Conservation (phyloP, 2,113 vertebrate species). For the Siniperca knerii region DNA sequence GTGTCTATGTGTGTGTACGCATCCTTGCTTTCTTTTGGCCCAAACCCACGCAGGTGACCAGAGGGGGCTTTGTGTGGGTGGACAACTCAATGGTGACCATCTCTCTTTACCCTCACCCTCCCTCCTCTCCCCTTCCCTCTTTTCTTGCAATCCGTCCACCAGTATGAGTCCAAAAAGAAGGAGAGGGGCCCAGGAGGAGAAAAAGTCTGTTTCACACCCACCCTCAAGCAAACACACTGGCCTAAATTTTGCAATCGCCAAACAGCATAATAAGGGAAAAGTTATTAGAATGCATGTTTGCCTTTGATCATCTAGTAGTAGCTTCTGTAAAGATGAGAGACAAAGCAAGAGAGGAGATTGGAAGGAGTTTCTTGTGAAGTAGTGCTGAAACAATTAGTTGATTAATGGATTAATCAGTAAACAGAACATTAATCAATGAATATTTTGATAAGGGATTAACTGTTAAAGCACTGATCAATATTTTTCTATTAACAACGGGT, state of each 20-base stretch:
- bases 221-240: constrained; percentile 31
- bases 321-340: not conserved
- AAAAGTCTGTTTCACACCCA: constrained; percentile 30
- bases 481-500: not conserved
- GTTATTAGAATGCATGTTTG: not conserved
- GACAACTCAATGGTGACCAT: constrained; percentile 78
- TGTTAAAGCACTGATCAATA: not conserved
- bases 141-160: constrained; percentile 52
- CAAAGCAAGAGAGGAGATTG: not conserved
- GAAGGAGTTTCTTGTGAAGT: not conserved
- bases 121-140: constrained; percentile 3
- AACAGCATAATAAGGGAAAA: not conserved
- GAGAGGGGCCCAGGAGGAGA: constrained; percentile 42
- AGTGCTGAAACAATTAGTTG: not conserved
- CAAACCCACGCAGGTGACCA: constrained; percentile 81
- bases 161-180: constrained; percentile 42
- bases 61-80: constrained; percentile 75
- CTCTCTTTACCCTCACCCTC: constrained; percentile 39
- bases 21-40: constrained; percentile 58
- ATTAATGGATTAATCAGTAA: constrained; percentile 10
- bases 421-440: not conserved
- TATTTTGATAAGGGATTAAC: not conserved
- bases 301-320: constrained; percentile 5
- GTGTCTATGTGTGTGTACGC: constrained; percentile 10
- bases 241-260: constrained; percentile 5